Conservation (phyloP, 23 tunicate genomes). For the Styela plicata region DNA sequence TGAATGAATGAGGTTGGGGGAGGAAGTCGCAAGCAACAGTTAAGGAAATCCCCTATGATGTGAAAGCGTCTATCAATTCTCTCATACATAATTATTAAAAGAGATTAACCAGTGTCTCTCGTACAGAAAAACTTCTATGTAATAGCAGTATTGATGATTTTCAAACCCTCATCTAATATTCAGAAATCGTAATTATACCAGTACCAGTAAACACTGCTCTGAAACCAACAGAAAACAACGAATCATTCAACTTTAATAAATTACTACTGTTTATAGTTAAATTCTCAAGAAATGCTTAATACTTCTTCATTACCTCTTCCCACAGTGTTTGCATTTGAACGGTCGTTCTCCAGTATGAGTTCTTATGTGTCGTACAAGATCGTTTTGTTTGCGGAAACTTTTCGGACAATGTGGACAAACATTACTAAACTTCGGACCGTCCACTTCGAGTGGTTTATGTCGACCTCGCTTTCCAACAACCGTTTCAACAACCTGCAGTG, state of each 20-base stretch:
- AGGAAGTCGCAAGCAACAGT: no score
- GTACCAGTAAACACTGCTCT: background rate
- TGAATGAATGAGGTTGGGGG: no score
- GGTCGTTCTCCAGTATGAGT: slow-evolving; percentile 91
- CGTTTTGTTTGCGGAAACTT: slow-evolving; percentile 75
- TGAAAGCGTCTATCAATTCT: no score
- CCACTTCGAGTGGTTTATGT: slow-evolving; percentile 51
- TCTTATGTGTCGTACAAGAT: slow-evolving; percentile 69
- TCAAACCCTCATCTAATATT: background rate
- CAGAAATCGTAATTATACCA: background rate
- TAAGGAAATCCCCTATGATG: no score
- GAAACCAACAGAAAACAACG: background rate
- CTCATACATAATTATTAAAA: no score
- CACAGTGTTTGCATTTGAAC: slow-evolving; percentile 55
- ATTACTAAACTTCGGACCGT: slow-evolving; percentile 54
- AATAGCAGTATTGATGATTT: no score
- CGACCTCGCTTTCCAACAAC: slow-evolving; percentile 55
- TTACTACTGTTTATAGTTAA: no score
- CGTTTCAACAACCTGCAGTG: background rate
- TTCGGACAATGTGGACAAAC: slow-evolving; percentile 74
- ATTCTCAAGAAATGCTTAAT: no score
- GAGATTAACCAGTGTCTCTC: no score
- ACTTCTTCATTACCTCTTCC: slow-evolving; percentile 53
- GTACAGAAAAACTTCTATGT: no score
- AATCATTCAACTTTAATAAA: background rate